Evolutionary conservation across 2,888 invertebrate species (phyloP).

Genomic region (Cheilosia pagana): DNA sequence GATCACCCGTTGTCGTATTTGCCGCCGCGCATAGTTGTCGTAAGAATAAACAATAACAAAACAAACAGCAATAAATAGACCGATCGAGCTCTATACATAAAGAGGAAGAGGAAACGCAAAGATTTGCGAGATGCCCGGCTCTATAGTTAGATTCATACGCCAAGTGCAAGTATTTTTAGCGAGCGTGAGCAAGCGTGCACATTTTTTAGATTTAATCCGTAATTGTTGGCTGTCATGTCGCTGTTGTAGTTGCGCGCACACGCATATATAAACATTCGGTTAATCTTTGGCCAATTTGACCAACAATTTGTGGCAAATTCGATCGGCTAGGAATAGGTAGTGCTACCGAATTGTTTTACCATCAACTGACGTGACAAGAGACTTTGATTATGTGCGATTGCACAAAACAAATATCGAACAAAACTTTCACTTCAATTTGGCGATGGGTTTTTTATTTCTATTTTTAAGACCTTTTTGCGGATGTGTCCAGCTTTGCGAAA

Average conservation of each 20-base stretch:
- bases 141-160: constrained; percentile 66
- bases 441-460: constrained; percentile 9
- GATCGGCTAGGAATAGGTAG: background rate
- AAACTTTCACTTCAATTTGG: constrained; percentile 62
- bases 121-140: constrained; percentile 14
- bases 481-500: constrained; percentile 32
- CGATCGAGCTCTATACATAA: background rate
- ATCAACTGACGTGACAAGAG: constrained; percentile 57
- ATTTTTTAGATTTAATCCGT: constrained; percentile 53
- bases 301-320: constrained; percentile 2
- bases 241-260: background rate
- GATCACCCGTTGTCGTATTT: background rate
- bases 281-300: constrained; percentile 14
- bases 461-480: constrained; percentile 6
- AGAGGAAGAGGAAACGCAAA: constrained; percentile 41
- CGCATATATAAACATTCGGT: background rate
- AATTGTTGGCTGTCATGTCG: constrained; percentile 54
- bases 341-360: constrained; percentile 32
- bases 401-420: constrained; percentile 39
- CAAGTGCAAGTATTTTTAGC: constrained; percentile 74
- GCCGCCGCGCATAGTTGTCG: constrained; percentile 6
- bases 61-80: constrained; percentile 50
- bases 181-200: constrained; percentile 12
- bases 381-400: constrained; percentile 41
- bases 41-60: constrained; percentile 52